These are phyloP conservation scores for Sterrhoptilus dennistouni DNA, from an alignment of 2,113 vertebrate species.

Conservation along the genomic window DNA sequence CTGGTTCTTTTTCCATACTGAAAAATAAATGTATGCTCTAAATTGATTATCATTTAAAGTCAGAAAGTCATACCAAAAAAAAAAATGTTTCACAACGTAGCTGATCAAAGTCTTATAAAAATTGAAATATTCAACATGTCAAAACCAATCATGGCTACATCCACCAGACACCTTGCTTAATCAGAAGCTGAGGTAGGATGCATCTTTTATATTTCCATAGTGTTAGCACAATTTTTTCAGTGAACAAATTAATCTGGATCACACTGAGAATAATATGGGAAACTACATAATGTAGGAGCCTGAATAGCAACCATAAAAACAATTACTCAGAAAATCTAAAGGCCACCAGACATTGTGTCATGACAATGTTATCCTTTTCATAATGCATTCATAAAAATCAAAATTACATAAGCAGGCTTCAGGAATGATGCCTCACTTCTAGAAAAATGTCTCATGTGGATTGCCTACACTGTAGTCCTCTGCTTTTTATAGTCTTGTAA, in stretches of 20 bases:
- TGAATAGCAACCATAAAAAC: background rate
- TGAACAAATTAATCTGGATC: background rate
- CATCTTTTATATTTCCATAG: background rate
- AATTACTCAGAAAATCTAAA: background rate
- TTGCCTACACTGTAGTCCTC: background rate
- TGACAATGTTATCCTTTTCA: background rate
- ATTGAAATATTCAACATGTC: background rate
- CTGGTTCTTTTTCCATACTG: background rate
- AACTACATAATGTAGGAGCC: background rate
- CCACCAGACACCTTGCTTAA: background rate
- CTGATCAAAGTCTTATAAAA: background rate
- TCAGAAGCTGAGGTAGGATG: background rate
- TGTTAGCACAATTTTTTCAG: background rate
- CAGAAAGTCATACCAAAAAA: background rate
- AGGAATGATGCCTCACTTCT: background rate
- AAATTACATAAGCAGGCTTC: slow-evolving; percentile 14
- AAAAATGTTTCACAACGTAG: background rate
- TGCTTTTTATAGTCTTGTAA: slow-evolving; percentile 22
- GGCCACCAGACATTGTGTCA: slow-evolving; percentile 17
- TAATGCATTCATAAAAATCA: slow-evolving; percentile 21
- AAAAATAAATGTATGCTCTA: background rate
- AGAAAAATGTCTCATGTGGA: background rate
- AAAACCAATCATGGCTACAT: background rate
- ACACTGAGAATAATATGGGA: background rate
- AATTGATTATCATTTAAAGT: background rate